Evolutionary conservation across 2,888 invertebrate species (phyloP).

Genomic region (Amblyjoppa fuscipennis): DNA sequence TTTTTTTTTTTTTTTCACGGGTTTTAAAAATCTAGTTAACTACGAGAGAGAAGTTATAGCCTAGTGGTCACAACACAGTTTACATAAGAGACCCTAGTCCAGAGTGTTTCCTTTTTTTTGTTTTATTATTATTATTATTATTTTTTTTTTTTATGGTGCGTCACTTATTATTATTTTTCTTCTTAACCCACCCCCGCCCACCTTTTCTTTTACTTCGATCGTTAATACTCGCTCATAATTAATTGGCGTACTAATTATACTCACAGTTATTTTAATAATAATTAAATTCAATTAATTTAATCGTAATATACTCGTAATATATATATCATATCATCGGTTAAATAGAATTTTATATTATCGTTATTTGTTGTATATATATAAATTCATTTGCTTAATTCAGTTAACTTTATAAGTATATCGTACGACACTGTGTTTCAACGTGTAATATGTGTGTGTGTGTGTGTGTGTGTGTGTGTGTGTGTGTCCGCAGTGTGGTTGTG

Average conservation of each 20-base stretch:
- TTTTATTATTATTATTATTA: conserved; percentile 41
- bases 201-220: conserved; percentile 59
- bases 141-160: conserved; percentile 68
- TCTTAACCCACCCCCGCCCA: neutral
- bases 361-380: conserved; percentile 78
- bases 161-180: conserved; percentile 57
- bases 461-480: conserved; percentile 44
- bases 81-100: conserved; percentile 73
- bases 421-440: conserved; percentile 73
- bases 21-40: conserved; percentile 75
- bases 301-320: conserved; percentile 60
- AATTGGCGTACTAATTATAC: conserved; percentile 79
- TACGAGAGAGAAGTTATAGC: conserved; percentile 76
- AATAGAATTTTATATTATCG: conserved; percentile 80
- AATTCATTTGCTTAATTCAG: conserved; percentile 75
- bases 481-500: conserved; percentile 45
- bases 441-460: conserved; percentile 34
- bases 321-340: conserved; percentile 72
- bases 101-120: conserved; percentile 65
- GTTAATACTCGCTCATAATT: conserved; percentile 80
- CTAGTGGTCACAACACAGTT: conserved; percentile 80
- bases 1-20: neutral
- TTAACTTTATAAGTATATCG: conserved; percentile 72
- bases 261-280: conserved; percentile 75
- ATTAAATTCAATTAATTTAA: conserved; percentile 63